These are phyloP conservation scores for Metridium senile DNA, from an alignment of 92 coral and sea anemone species.

Conservation along the genomic window DNA sequence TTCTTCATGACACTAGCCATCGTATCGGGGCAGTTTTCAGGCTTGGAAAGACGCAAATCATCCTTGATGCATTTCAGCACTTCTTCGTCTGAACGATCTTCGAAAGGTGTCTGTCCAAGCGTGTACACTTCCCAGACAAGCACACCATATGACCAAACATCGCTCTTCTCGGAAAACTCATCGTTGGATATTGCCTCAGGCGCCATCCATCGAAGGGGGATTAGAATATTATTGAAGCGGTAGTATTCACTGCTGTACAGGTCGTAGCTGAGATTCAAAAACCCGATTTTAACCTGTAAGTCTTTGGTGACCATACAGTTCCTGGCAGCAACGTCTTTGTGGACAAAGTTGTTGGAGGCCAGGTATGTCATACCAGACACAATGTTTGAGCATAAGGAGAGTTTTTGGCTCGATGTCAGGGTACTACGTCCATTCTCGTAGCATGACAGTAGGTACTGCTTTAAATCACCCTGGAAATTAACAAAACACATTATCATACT, in stretches of 20 bases:
- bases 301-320: slow-evolving; percentile 91
- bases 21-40: slow-evolving; percentile 90
- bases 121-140: slow-evolving; percentile 94
- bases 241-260: slow-evolving; percentile 87
- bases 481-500: too few species aligned
- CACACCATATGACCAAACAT: slow-evolving; percentile 94
- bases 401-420: slow-evolving; percentile 83
- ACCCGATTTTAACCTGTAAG: slow-evolving; percentile 89
- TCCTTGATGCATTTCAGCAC: slow-evolving; percentile 84
- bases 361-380: slow-evolving; percentile 92
- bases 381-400: slow-evolving; percentile 76
- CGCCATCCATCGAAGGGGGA: slow-evolving; percentile 98
- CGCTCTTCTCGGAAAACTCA: slow-evolving; percentile 92
- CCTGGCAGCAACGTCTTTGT: slow-evolving; percentile 96
- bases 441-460: slow-evolving; percentile 82
- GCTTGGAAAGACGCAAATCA: slow-evolving; percentile 92
- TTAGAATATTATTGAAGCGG: slow-evolving; percentile 84
- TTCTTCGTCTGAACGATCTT: slow-evolving; percentile 89
- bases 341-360: slow-evolving; percentile 67
- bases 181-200: slow-evolving; percentile 95
- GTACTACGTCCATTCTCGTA: slow-evolving; percentile 88
- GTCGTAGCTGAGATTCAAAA: slow-evolving; percentile 90
- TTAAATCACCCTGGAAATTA: slow-evolving; percentile 85
- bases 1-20: slow-evolving; percentile 80
- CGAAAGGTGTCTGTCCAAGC: slow-evolving; percentile 85